phyloP scores from a whole-genome alignment of 2,888 invertebrate genomes.

The Adelognathus sp. region DNA sequence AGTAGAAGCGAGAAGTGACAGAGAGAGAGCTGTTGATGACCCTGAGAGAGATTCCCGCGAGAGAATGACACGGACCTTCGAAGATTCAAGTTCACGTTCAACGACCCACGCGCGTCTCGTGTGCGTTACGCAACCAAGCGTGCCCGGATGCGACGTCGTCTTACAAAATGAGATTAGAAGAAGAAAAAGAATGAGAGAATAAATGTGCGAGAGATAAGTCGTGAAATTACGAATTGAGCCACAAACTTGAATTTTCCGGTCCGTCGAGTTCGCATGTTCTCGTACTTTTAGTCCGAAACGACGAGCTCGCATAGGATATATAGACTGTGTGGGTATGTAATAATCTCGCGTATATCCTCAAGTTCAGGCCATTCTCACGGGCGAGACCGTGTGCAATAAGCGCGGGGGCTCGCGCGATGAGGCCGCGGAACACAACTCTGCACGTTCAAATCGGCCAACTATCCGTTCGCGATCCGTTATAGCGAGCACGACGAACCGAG shows the following conservation, averaged over 20 bases:
- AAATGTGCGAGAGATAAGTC: neutral
- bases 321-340: neutral
- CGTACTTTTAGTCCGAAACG: neutral
- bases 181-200: neutral
- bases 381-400: conserved; percentile 19
- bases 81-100: conserved; percentile 53
- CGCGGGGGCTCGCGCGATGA: conserved; percentile 42
- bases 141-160: neutral
- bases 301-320: neutral
- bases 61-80: conserved; percentile 18
- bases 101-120: neutral
- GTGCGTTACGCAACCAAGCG: neutral
- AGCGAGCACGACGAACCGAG: conserved; percentile 28
- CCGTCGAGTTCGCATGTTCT: conserved; percentile 15
- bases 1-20: neutral
- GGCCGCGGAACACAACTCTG: conserved; percentile 50
- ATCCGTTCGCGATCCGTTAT: conserved; percentile 55
- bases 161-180: conserved; percentile 1
- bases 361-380: conserved; percentile 75
- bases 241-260: too few relatives aligned
- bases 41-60: conserved; percentile 33
- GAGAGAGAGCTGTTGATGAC: conserved; percentile 21
- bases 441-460: conserved; percentile 55
- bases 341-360: conserved; percentile 46
- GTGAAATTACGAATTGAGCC: neutral